Evolutionary conservation across 2,888 invertebrate species (phyloP).

Genomic region (Latheticus oryzae): DNA sequence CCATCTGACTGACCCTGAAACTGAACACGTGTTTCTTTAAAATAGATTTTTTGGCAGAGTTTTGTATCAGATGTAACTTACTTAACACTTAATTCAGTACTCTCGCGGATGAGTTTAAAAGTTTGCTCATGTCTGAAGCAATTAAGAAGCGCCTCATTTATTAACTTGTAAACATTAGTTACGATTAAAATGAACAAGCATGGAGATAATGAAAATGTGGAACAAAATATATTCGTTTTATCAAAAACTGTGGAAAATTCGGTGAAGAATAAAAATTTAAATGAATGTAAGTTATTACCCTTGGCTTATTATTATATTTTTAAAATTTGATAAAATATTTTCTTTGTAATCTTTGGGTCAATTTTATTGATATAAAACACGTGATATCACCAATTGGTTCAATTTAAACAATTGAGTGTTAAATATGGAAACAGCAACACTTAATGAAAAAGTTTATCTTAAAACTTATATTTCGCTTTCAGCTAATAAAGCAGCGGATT

Average conservation of each 20-base stretch:
- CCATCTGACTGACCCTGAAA: too few species aligned
- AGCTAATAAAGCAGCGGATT: conserved; percentile 68
- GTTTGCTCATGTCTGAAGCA: too few species aligned
- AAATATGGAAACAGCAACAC: background rate
- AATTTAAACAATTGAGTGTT: conserved; percentile 2
- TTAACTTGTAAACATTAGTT: too few species aligned
- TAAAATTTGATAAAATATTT: too few species aligned
- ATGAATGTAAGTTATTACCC: conserved; percentile 6
- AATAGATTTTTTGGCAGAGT: too few species aligned
- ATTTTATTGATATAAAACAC: background rate
- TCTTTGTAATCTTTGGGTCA: too few species aligned
- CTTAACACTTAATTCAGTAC: too few species aligned
- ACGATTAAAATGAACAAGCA: background rate
- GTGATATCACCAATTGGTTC: conserved; percentile 5
- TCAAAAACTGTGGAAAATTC: conserved; percentile 4
- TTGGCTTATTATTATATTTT: conserved; percentile 5
- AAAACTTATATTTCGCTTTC: conserved; percentile 18
- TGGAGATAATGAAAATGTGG: background rate
- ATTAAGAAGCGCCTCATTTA: too few species aligned
- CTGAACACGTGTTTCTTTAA: too few species aligned
- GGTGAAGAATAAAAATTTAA: conserved; percentile 3
- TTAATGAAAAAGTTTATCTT: background rate
- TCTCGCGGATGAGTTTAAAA: too few species aligned
- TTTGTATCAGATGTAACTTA: too few species aligned
- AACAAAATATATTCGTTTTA: conserved; percentile 1